Evolutionary conservation across 2,888 invertebrate genomes (phyloP), one percentile per base, ranked within the genome.

Genomic region (Hemicrepidius hirtus): DNA sequence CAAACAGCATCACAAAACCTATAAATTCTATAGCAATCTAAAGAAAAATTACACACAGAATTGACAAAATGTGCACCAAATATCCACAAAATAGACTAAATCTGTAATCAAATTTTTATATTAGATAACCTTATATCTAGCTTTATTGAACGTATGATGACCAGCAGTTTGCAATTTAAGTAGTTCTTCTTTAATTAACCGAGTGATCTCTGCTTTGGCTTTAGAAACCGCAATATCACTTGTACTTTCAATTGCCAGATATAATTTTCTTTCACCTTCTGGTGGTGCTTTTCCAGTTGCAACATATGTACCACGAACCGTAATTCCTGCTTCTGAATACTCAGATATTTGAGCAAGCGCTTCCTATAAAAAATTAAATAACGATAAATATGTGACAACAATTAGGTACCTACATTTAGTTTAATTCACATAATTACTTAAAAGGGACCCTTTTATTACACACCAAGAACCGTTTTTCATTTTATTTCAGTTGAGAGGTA

Each of bases 251-350:
- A 99, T 98, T n/a, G 98, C 98, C 77, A 99, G 90, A 87, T 98
- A 99, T 0, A 99, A 89, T 84, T 98, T 99, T 18, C 98, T 89
- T 82, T 99, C 99, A 24, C 97, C 97, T 78, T 97, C 97, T 0
- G 97, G 96, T 0, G 96, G 94, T 12, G 90, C 88, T 85, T 97
- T 97, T 71, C 97, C 97, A 0, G 95, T 92, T 0, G 94, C 94
- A 9, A 97, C 97, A 83, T 96, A 97, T 0, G 98, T 98, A n/a
- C 99, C 99, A 49, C 99, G 91, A 0, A 99, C 99, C 0, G 99
- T 98, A 75, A 99, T 95, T 40, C 99, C 99, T 0, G 99, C 99
- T 86, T 99, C 99, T 0, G 98, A 98, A 86, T 98, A 99, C 86
- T 99, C 99, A 59, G 97, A 97, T 82, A 99, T 98, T 84, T 99